Base-by-base conservation (phyloP, 2,113 vertebrate genomes). In the Oncorhynchus keta region DNA sequence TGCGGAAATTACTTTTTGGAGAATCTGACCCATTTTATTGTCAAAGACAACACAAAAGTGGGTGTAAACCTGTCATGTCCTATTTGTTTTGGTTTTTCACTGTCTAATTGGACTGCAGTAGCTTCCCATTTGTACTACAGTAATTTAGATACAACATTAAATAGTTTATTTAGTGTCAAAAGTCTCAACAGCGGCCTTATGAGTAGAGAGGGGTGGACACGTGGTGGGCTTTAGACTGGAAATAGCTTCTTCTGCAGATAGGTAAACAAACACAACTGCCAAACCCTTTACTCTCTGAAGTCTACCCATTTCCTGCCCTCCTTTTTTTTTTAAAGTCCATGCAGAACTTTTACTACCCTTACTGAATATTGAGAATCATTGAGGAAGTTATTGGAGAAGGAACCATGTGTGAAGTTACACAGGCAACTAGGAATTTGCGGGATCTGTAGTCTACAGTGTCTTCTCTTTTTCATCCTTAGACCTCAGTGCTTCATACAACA, bases 11-110 rank as follows among this genome's bases (percentile, higher is more conserved):
- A 71, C 68, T 26, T 75, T 55, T 28, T 16, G 30, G 55, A 66
- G 55, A 49, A 71, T 61, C 69, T 39, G 71, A 57, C 57, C 67
- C 66, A 72, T 67, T 76, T 76, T 30, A 73, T 66, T 72, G 62
- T 71, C 18, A 48, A 68, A 32, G 39, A 49, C 48, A 72, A 70
- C 20, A 70, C 73, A 66, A 13, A 59, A 71, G 73, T 67, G 61
- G 65, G 11, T 67, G 26, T 73, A 78, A 67, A 78, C 30, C 70
- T 79, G 68, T 49, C 68, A 35, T 68, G 32, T 35, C 32, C 39
- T 45, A 45, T 68, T 68, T 68, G 67, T 45, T 68, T 68, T 45
- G 22, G 22, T 22, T 45, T 67, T 45, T 68, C 67, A 35, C 67
- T 68, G 67, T 68, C 67, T 39, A 39, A 68, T 45, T 39, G 32